Percentiles rank a stretch among this genome's conserved stretches.
These are phyloP conservation scores for Phylloscopus trochilus DNA, from an alignment of 2,113 vertebrate species.

Conservation along the genomic window DNA sequence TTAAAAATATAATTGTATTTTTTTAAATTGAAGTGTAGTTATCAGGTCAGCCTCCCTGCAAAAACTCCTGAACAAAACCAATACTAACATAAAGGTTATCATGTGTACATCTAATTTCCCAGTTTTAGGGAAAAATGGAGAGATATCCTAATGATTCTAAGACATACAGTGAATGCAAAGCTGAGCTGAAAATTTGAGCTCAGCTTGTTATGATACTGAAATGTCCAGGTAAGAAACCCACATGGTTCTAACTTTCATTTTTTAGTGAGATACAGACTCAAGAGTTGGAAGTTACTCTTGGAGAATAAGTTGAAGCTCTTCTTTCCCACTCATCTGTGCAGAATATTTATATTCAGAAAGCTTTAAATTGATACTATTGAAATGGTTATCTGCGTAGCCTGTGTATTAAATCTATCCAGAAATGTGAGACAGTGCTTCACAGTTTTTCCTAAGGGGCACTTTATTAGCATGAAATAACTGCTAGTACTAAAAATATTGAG, in stretches of 20 bases:
- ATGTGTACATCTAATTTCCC: not conserved
- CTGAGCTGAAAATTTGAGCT: not conserved
- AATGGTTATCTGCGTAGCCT: not conserved
- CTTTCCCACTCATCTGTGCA: not conserved
- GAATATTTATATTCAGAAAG: not conserved
- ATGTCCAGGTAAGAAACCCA: not conserved
- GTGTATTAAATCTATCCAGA: not conserved
- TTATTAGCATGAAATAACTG: not conserved
- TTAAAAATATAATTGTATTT: not conserved
- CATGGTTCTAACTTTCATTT: not conserved
- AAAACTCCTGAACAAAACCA: not conserved
- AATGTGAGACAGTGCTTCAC: not conserved
- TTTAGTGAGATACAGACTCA: not conserved
- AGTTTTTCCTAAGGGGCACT: not conserved
- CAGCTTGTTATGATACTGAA: not conserved
- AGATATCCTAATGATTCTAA: not conserved
- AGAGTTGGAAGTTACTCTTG: not conserved
- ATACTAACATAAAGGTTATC: not conserved
- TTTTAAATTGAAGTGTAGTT: not conserved
- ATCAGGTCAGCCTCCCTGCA: not conserved
- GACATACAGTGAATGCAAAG: not conserved
- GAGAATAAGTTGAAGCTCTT: not conserved
- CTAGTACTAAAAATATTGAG: not conserved
- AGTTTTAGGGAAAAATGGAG: not conserved
- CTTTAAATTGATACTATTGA: not conserved